Base-by-base conservation (phyloP, 1,140 invertebrate genomes). In the Calephelis nemesis region DNA sequence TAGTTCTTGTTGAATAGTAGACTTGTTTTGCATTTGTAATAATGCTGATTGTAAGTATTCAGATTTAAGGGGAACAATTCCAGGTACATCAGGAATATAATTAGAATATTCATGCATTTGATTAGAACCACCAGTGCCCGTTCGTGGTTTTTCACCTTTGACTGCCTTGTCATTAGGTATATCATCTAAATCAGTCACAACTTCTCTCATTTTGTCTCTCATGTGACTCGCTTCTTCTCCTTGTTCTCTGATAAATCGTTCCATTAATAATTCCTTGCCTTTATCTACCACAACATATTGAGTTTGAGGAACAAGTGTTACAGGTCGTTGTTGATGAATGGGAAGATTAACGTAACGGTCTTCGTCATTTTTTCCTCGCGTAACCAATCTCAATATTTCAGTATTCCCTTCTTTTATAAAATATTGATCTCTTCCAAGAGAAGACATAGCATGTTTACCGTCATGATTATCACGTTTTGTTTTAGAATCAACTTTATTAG, bases 381-480 rank as follows among this genome's bases (percentile, higher is more conserved):
- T 96, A 40, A 96, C 94, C n/a, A 97, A 87, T 71, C 96, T 92
- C 54, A 97, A 87, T 63, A 97, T 96, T 91, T 97, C 96, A 1
- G 96, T 95, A 76, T 96, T 96, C 0, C 96, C 96, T 78, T 97
- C 96, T 77, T 96, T 94, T 30, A 96, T 96, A 79, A 96, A 97
- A 75, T 95, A 94, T 75, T 95, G 95, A 74, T 96, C 95, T 48
- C 95, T 88, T 15, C 92, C 93, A 39, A 92, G 72, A 10, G 87
- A 81, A 70, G 86, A 80, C 58, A 85, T 87, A 45, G 74, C 83
- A 65, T 80, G 80, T 52, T 84, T 78, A 47, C 85, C 86, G 49
- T 85, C 76, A 73, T 84, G 78, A 72, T 76, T 74, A 72, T 85
- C 81, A 62, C 64, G 67, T 74, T 86, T 87, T 62, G 69, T 71